Percentiles rank a stretch among this genome's conserved stretches.
phyloP scores from a whole-genome alignment of 2,888 invertebrate genomes.

The Venusia cambrica region DNA sequence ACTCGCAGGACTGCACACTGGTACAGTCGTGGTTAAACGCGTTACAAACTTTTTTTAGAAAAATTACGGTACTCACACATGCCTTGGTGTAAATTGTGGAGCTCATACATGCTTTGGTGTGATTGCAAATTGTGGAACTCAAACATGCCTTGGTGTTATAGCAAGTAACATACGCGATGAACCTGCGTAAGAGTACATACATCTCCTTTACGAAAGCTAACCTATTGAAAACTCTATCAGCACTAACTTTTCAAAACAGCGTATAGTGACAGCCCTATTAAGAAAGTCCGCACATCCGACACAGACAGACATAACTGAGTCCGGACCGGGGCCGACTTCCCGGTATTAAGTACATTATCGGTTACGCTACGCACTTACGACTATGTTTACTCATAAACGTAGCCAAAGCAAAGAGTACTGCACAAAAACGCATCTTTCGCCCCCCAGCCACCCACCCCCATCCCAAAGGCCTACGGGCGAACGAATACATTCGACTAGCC shows the following conservation, averaged over 20 bases:
- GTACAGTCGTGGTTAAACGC: conserved; percentile 11
- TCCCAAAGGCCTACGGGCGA: conserved; percentile 62
- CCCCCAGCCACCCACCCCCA: conserved; percentile 46
- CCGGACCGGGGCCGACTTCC: conserved; percentile 37
- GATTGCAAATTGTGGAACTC: too few relatives aligned
- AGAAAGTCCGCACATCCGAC: conserved; percentile 39
- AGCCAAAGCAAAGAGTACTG: conserved; percentile 63
- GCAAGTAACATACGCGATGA: too few relatives aligned
- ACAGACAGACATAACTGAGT: conserved; percentile 43
- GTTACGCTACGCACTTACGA: conserved; percentile 79
- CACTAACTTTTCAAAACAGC: conserved; percentile 22
- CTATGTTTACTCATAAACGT: conserved; percentile 70
- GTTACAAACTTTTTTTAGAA: background rate
- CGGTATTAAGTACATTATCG: conserved; percentile 54
- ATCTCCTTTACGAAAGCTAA: too few relatives aligned
- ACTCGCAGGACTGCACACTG: conserved; percentile 22
- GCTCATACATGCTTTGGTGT: too few relatives aligned
- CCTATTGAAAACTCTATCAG: conserved; percentile 17
- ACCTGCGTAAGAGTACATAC: too few relatives aligned
- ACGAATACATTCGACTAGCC: conserved; percentile 80
- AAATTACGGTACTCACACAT: background rate
- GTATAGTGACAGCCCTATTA: conserved; percentile 35
- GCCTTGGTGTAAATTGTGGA: background rate
- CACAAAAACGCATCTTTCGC: conserved; percentile 77
- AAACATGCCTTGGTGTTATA: too few relatives aligned